Evolutionary conservation across 2,888 invertebrate genomes (phyloP).

Genomic region (Geotrupes spiniger): DNA sequence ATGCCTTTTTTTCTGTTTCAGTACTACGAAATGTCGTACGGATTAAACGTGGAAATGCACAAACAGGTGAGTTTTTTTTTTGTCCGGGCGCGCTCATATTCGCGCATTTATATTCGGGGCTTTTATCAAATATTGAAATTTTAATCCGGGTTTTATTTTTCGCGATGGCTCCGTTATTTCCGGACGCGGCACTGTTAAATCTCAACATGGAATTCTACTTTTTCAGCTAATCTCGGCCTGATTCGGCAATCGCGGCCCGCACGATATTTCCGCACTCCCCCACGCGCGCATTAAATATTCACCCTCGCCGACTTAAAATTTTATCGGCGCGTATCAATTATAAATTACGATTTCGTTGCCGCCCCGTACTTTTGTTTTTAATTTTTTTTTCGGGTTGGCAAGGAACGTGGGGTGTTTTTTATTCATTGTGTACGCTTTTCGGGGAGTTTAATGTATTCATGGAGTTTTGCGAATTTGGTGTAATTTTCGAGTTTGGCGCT

Average conservation of each 20-base stretch:
- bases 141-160: constrained; percentile 23
- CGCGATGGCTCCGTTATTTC: constrained; percentile 29
- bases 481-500: not conserved
- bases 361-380: constrained; percentile 1
- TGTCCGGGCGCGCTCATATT: not conserved
- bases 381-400: constrained; percentile 6
- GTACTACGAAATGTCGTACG: constrained; percentile 98
- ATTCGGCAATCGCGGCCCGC: constrained; percentile 26
- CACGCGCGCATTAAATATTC: constrained; percentile 25
- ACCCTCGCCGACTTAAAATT: constrained; percentile 16
- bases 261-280: constrained; percentile 15
- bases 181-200: constrained; percentile 21
- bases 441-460: too few relatives aligned
- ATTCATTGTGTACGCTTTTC: constrained; percentile 7
- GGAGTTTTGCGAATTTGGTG: too few relatives aligned
- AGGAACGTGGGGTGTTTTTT: constrained; percentile 4
- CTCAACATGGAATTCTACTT: constrained; percentile 34
- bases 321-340: constrained; percentile 21
- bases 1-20: constrained; percentile 62
- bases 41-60: constrained; percentile 96
- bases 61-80: constrained; percentile 76
- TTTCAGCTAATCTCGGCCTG: constrained; percentile 30
- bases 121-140: constrained; percentile 24
- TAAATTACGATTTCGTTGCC: constrained; percentile 18
- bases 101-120: constrained; percentile 12